Conservation (phyloP, 2,113 vertebrate species). For the Probosciger aterrimus region DNA sequence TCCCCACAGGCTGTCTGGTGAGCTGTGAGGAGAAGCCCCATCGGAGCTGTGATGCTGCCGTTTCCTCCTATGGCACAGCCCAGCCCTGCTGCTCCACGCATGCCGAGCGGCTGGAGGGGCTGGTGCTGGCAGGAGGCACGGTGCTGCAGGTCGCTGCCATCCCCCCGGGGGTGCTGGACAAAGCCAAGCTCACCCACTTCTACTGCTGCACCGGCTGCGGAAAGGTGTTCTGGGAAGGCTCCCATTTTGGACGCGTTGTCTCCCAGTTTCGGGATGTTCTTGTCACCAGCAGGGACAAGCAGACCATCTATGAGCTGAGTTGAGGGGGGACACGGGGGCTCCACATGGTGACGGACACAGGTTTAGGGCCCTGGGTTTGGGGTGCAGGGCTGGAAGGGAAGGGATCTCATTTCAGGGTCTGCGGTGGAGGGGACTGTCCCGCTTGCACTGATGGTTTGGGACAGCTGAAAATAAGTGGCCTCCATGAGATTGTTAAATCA, state of each 20-base stretch:
- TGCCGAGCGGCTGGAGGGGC: constrained; percentile 52
- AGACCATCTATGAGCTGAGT: background rate
- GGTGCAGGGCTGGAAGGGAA: background rate
- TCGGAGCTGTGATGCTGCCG: accelerated
- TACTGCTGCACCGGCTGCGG: constrained; percentile 84
- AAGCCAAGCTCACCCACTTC: constrained; percentile 61
- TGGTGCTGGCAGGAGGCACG: background rate
- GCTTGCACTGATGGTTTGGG: background rate
- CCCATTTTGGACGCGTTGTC: constrained; percentile 77
- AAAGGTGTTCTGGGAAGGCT: constrained; percentile 91
- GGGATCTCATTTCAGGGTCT: background rate
- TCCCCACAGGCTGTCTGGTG: background rate
- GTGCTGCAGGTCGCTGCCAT: constrained; percentile 73
- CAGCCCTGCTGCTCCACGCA: background rate
- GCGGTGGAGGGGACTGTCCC: background rate
- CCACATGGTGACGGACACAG: accelerated
- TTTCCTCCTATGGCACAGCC: background rate
- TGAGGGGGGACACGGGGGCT: accelerated
- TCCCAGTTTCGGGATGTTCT: constrained; percentile 79
- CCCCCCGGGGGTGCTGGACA: constrained; percentile 70
- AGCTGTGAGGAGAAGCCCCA: background rate
- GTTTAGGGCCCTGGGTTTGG: background rate
- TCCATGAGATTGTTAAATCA: constrained; percentile 8
- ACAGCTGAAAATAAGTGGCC: background rate
- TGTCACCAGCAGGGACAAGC: background rate